Evolutionary conservation across 2,888 invertebrate genomes (phyloP).

Genomic region (Flabesymbios commensalis): DNA sequence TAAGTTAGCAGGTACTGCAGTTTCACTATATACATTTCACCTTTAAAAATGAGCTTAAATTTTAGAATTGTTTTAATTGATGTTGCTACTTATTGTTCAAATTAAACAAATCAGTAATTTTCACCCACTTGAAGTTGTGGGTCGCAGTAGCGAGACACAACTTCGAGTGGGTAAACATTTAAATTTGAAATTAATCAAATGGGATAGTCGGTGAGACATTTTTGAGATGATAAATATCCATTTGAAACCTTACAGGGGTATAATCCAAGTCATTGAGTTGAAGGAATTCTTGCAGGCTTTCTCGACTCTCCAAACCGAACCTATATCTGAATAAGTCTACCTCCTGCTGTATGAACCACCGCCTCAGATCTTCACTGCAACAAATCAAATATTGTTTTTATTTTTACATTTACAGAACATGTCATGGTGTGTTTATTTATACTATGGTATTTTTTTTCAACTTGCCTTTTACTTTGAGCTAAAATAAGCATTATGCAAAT

Average conservation of each 20-base stretch:
- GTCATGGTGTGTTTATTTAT: neutral
- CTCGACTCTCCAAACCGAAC: slow-evolving; percentile 47
- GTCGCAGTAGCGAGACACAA: no score
- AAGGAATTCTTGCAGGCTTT: slow-evolving; percentile 45
- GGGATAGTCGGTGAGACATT: no score
- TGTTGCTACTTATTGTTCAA: no score
- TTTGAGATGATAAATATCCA: no score
- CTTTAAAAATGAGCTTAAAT: no score
- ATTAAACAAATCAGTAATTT: no score
- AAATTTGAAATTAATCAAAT: no score
- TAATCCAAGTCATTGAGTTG: slow-evolving; percentile 48
- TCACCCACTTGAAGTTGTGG: no score
- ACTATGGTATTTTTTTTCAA: no score
- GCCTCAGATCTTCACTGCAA: slow-evolving; percentile 73
- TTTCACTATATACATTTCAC: no score
- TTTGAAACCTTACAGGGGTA: slow-evolving; percentile 48
- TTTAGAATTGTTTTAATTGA: neutral
- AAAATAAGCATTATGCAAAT: slow-evolving; percentile 1
- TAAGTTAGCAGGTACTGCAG: no score
- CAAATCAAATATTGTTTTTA: neutral
- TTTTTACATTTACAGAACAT: neutral
- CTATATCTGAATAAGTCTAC: slow-evolving; percentile 80
- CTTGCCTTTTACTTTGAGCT: neutral
- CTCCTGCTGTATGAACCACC: slow-evolving; percentile 89
- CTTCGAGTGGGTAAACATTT: no score